Percentiles rank a stretch among this genome's conserved stretches.
Conservation (phyloP, 2,888 invertebrate genomes). For the Parasteatoda lunata region DNA sequence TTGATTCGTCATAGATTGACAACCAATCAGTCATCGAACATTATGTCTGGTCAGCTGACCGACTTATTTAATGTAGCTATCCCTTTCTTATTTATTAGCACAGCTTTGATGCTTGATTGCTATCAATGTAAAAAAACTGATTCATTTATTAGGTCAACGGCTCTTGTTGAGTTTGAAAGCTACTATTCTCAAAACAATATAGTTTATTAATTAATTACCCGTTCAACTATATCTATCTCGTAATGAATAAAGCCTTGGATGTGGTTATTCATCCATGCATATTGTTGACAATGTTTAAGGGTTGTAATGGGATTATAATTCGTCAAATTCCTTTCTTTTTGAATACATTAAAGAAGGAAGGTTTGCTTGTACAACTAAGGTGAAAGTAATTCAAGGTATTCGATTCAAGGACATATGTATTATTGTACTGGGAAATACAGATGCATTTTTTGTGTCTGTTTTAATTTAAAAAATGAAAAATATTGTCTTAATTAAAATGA, state of each 20-base stretch:
- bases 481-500: no score
- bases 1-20: slow-evolving; percentile 5
- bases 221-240: not conserved
- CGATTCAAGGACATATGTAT: no score
- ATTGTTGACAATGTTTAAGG: not conserved
- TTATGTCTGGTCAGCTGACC: slow-evolving; percentile 21
- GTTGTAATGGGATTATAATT: not conserved
- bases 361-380: no score
- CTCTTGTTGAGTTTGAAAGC: not conserved
- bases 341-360: not conserved
- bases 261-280: not conserved
- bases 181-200: not conserved
- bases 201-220: not conserved
- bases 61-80: not conserved
- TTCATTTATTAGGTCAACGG: slow-evolving; percentile 43
- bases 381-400: no score
- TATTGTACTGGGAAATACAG: no score
- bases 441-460: no score
- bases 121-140: slow-evolving; percentile 6
- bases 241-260: not conserved
- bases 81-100: slow-evolving; percentile 14
- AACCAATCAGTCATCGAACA: not conserved
- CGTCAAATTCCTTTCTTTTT: not conserved
- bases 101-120: slow-evolving; percentile 19
- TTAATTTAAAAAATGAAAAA: no score